Base-by-base conservation (phyloP, 2,797 vertebrate genomes). In the Gymnoscopelus braueri region DNA sequence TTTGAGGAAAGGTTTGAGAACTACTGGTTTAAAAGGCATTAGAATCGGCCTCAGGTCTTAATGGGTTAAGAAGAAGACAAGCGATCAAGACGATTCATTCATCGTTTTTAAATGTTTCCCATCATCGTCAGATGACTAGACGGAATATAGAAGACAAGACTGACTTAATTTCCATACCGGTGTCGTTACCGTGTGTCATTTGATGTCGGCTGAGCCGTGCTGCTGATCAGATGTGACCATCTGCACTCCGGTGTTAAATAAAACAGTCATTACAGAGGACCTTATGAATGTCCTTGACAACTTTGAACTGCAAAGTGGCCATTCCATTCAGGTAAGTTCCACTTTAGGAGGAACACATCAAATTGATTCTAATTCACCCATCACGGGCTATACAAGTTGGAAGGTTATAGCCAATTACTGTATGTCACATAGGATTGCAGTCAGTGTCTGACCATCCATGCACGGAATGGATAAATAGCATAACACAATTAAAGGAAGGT, bases 301-400 rank as follows among this genome's bases (percentile, higher is more conserved):
- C 29, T 72, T 86, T 78, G 72, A 80, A 76, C 63, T 78, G 19
- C 63, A 53, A 71, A 83, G 85, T 62, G 72, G 69, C 26, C 26
- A 79, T 80, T 81, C 65, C 60, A 79, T 35, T 19, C 64, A 76
- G 60, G 70, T 80, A 39, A 77, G 77, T 49, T 82, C 67, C 60
- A 74, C 75, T 82, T 74, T 29, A 29, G 26, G 26, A 69, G 76
- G 78, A 80, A 69, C 70, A 88, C 84, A 86, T 87, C 82, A 87
- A 85, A 88, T 90, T 91, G 79, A 81, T 72, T 81, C 81, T 85
- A 29, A 86, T 83, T 88, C 77, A 86, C 74, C 78, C 61, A 19
- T 83, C 71, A 79, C 74, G 82, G 83, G 82, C 65, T 4, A 29
- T 35, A 14, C 61, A 56, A 66, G 76, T 73, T 82, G 74, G 48